phyloP scores from a whole-genome alignment of 2,888 invertebrate species.

The Napeogenes inachia region DNA sequence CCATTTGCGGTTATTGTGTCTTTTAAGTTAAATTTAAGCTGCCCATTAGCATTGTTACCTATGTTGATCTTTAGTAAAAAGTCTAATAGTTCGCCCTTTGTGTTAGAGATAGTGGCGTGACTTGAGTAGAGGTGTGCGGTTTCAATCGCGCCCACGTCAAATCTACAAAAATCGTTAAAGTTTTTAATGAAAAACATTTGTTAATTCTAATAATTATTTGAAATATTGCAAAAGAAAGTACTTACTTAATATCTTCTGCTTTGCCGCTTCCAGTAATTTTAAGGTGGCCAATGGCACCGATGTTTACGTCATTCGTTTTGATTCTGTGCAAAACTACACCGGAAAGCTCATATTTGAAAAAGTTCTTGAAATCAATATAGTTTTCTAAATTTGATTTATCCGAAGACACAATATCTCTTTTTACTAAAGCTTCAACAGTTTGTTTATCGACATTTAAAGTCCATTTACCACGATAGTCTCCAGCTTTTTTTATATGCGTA shows the following conservation, averaged over 20 bases:
- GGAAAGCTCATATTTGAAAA: slow-evolving; percentile 80
- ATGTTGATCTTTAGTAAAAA: slow-evolving; percentile 69
- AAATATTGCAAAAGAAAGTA: slow-evolving; percentile 17
- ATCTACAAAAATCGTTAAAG: slow-evolving; percentile 39
- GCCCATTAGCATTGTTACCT: slow-evolving; percentile 61
- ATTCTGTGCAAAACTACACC: slow-evolving; percentile 77
- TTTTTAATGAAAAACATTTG: slow-evolving; percentile 3
- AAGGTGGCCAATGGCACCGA: slow-evolving; percentile 76
- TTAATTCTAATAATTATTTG: neutral
- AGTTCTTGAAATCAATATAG: slow-evolving; percentile 75
- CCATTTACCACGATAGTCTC: slow-evolving; percentile 63
- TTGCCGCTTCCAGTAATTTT: slow-evolving; percentile 71
- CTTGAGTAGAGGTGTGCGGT: slow-evolving; percentile 68
- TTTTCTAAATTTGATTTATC: slow-evolving; percentile 80
- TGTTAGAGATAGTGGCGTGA: slow-evolving; percentile 68
- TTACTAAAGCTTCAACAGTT: slow-evolving; percentile 70
- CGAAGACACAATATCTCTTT: slow-evolving; percentile 74
- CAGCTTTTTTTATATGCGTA: slow-evolving; percentile 59
- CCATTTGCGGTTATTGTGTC: slow-evolving; percentile 80
- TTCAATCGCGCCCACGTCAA: slow-evolving; percentile 66
- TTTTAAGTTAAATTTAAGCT: slow-evolving; percentile 78
- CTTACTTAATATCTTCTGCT: slow-evolving; percentile 78
- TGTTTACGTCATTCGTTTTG: slow-evolving; percentile 73
- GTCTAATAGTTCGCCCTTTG: slow-evolving; percentile 71
- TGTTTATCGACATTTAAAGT: slow-evolving; percentile 49